phyloP scores from a whole-genome alignment of 2,797 vertebrate species.

The Prionace glauca region DNA sequence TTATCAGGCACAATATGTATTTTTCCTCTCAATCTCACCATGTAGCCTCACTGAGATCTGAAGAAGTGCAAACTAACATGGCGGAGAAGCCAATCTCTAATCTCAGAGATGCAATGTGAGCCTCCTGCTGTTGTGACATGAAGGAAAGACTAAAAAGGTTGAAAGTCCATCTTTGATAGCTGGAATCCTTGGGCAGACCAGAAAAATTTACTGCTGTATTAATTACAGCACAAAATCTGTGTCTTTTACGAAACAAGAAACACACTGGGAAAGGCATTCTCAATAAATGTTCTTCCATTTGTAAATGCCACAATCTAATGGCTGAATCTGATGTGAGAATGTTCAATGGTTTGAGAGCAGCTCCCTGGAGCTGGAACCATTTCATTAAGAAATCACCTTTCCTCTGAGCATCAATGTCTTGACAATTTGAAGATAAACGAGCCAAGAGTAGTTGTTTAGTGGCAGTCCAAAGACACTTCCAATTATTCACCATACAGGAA shows the following conservation, averaged over 20 bases:
- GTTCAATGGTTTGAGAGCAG: slow-evolving; percentile 47
- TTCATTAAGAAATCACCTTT: slow-evolving; percentile 48
- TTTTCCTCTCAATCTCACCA: not conserved
- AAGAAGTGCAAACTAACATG: not conserved
- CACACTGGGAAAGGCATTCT: not conserved
- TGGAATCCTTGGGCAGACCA: slow-evolving; percentile 11
- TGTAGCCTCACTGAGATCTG: not conserved
- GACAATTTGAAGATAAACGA: not conserved
- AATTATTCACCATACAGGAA: not conserved
- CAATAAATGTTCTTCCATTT: not conserved
- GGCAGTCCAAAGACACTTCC: not conserved
- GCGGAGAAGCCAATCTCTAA: not conserved
- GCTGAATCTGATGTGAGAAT: slow-evolving; percentile 45
- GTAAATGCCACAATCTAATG: not conserved
- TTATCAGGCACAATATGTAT: not conserved
- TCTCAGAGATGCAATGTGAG: not conserved
- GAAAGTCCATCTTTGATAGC: not conserved
- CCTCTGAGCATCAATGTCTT: slow-evolving; percentile 28
- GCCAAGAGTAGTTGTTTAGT: not conserved
- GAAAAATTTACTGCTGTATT: not conserved
- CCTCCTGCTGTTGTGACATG: too few species aligned
- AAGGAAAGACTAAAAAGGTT: not conserved
- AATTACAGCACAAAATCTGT: not conserved
- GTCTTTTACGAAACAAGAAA: not conserved
- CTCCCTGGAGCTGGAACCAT: slow-evolving; percentile 56